Conservation (phyloP, 2,797 vertebrate species). For the Remorina albescens region DNA sequence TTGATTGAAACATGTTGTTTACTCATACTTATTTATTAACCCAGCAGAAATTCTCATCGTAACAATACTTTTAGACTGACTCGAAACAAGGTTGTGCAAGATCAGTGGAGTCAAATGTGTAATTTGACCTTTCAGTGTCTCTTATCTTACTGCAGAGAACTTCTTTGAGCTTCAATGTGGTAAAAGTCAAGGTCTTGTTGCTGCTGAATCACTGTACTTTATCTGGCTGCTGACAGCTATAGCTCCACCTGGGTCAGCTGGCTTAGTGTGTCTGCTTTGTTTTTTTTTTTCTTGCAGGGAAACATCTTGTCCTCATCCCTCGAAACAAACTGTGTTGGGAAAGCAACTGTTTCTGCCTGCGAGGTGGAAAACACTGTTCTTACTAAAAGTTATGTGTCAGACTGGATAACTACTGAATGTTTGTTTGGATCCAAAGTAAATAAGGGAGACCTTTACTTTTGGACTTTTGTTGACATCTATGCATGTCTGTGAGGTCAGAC, state of each 20-base stretch:
- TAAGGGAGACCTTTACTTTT: background rate
- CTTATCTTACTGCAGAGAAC: constrained; percentile 25
- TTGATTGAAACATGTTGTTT: no score
- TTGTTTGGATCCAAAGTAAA: no score
- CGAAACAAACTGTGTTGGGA: constrained; percentile 12
- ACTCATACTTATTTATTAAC: no score
- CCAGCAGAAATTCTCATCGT: background rate
- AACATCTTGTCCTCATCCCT: constrained; percentile 26
- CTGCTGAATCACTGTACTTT: constrained; percentile 22
- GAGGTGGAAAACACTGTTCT: constrained; percentile 22
- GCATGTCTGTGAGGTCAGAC: background rate
- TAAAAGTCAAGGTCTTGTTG: constrained; percentile 27
- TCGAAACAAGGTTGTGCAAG: background rate
- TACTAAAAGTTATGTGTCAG: constrained; percentile 4
- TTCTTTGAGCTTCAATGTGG: constrained; percentile 8
- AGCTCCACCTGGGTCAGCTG: constrained; percentile 11
- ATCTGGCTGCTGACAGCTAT: constrained; percentile 28
- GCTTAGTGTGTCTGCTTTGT: constrained; percentile 9
- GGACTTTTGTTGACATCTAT: background rate
- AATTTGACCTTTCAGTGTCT: constrained; percentile 19
- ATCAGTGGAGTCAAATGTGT: constrained; percentile 11
- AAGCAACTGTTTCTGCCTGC: constrained; percentile 17
- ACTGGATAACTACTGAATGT: background rate
- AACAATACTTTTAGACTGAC: background rate
- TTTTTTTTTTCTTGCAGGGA: constrained; percentile 25